Conservation (phyloP, 2,888 invertebrate species). For the Polia nebulosa region DNA sequence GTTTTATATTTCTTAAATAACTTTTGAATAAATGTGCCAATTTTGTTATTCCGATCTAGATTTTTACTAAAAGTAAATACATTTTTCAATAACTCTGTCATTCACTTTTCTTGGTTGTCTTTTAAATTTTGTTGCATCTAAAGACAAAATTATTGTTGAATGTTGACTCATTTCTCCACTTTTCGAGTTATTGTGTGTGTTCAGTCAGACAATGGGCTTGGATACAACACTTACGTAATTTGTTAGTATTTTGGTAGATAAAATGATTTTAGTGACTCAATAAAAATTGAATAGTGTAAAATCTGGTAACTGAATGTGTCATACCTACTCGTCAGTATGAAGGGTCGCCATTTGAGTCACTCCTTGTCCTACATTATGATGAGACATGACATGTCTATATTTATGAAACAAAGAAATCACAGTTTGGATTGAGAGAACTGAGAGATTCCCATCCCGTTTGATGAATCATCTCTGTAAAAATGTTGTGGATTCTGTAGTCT, state of each 20-base stretch:
- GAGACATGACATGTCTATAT: neutral
- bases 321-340: slow-evolving; percentile 14
- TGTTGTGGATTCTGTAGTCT: no score
- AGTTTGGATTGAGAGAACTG: neutral
- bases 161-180: neutral
- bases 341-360: neutral
- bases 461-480: neutral
- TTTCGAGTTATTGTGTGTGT: neutral
- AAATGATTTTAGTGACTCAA: neutral
- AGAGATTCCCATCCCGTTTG: neutral
- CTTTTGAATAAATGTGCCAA: neutral
- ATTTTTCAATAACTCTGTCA: neutral
- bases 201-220: neutral
- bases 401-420: slow-evolving; percentile 16
- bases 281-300: neutral
- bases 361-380: neutral
- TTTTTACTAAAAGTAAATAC: neutral
- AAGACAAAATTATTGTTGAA: neutral
- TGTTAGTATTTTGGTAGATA: neutral
- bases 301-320: slow-evolving; percentile 5
- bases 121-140: neutral
- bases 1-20: no score
- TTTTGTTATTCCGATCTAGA: neutral
- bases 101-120: neutral
- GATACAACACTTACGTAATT: neutral